Evolutionary conservation across 2,888 invertebrate species (phyloP), one percentile per base, ranked within the genome.

Genomic region (Adela reaumurella): DNA sequence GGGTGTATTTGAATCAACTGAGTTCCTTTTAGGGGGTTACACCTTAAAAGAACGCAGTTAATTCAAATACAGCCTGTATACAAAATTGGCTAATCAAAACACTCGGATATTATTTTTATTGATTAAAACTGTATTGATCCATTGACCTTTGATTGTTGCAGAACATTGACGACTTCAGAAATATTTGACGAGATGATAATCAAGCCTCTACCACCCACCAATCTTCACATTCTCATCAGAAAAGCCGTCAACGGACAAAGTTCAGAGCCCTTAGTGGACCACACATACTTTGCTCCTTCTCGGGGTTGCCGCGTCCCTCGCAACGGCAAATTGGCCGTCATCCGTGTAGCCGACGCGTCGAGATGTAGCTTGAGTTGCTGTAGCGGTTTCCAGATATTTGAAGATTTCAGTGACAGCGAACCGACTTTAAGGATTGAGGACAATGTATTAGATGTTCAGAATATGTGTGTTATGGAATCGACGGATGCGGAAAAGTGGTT

Each of bases 161-260:
- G 82, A 55, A 65, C 67, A 29, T 59, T 82, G 50, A 73, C 73
- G 44, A 77, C 81, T 54, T 76, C 76, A 48, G 70, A 80, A 46
- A 63, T 68, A 51, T 58, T 81, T 49, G 67, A 68, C 49, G 56
- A 71, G 58, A 59, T 74, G 14, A 70, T 81, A 54, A 73, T 66
- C 54, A 64, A 64, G n/a, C 58, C 65, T 2, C 52, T 80, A 14
- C 55, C 70, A 19, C 74, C 76, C 28, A 81, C 79, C 18, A 82
- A 81, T 53, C 66, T 80, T 62, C 77, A 71, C 60, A 63, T 81
- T n/a, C 72, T 80, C 51, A 57, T 82, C 8, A 77, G 71, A 56
- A 80, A 77, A 57, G 68, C 41, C 18, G 24, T 28, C n/a, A n/a
- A 62, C 48, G 51, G 57, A 14, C 47, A 49, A 1, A 58, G 57